Percentiles rank a stretch among this genome's conserved stretches.
Conservation (phyloP, 2,888 invertebrate genomes). For the Furcula furcula region DNA sequence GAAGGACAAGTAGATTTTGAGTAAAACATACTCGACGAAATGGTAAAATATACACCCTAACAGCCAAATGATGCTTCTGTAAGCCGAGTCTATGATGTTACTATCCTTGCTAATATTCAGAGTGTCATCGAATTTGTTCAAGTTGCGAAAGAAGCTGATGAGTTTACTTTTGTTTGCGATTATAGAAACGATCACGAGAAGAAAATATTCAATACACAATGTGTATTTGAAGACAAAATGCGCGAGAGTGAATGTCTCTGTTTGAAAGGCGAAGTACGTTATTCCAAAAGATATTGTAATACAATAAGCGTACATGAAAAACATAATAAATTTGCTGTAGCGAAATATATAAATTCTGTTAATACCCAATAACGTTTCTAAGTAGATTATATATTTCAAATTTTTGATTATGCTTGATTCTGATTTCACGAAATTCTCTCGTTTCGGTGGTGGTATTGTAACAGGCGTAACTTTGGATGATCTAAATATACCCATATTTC, state of each 20-base stretch:
- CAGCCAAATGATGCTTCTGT: conserved; percentile 27
- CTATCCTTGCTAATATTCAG: conserved; percentile 46
- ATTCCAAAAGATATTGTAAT: conserved; percentile 13
- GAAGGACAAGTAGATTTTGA: conserved; percentile 21
- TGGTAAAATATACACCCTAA: conserved; percentile 25
- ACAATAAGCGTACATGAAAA: conserved; percentile 27
- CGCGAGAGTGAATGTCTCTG: conserved; percentile 21
- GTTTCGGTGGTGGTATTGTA: conserved; percentile 17
- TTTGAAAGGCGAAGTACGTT: conserved; percentile 17
- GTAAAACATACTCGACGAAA: conserved; percentile 33
- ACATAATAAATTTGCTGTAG: conserved; percentile 20
- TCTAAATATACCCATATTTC: conserved; percentile 25
- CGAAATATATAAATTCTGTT: conserved; percentile 42
- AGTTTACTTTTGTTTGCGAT: conserved; percentile 37
- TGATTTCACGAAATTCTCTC: conserved; percentile 26
- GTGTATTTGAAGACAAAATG: conserved; percentile 38
- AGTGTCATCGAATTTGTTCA: conserved; percentile 45
- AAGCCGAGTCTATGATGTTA: conserved; percentile 24
- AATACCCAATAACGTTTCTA: conserved; percentile 37
- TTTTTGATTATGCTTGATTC: conserved; percentile 19
- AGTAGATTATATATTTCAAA: conserved; percentile 30
- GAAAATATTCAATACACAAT: conserved; percentile 36
- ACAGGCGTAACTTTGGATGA: conserved; percentile 40
- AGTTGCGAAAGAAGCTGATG: conserved; percentile 36
- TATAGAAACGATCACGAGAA: conserved; percentile 36